Evolutionary conservation across 2,797 vertebrate species (phyloP), one percentile per base, ranked within the genome.

Genomic region (Hemitrygon akajei): DNA sequence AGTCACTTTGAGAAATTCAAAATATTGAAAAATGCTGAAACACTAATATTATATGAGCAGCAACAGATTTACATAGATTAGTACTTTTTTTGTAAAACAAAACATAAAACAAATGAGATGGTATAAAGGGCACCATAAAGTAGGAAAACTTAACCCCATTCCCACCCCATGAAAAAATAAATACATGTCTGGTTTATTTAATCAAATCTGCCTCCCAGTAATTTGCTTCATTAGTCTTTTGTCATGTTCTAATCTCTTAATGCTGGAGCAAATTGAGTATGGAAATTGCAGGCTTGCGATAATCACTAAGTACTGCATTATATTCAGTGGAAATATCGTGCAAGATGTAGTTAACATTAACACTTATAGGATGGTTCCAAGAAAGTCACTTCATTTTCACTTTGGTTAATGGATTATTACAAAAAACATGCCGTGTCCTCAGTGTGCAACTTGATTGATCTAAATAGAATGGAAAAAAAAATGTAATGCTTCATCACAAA

Each of bases 211-310:
- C n/a, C 86, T 89, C n/a, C 71, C 2, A 93, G 47, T 93, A 75
- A 76, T 30, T 93, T 47, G 25, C 47, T 76, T 73, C 40, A 30
- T 93, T 73, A 37, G 91, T 93, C 60, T 89, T 69, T 89, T 93
- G 37, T 93, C 91, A 93, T 47, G 71, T 75, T 93, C 1, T 56
- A 76, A 47, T 93, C 27, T 27, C 12, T 76, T 76, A 76, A 93
- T 89, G n/a, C 30, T 66, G 30, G 25, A 92, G 66, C 73, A 76
- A 56, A 73, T 73, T 56, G 27, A 73, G 10, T 93, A 75, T 73
- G 40, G n/a, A 91, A 87, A 69, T 66, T 91, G 82, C 30, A 60
- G 82, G 34, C 22, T 86, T 60, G n/a, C 27, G 34, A 18, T 91
- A 91, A 91, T 18, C 6, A 91, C n/a, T 91, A 37, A 91, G 60